Conservation (phyloP, 2,113 vertebrate genomes). For the Bos taurus region ARS-UCD2.0 NC_037333.1:242501-243000, state of each 20-base stretch:
- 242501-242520: background rate
- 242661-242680: background rate
- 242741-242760: background rate
- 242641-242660: background rate
- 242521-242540: background rate
- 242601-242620: background rate
- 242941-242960: background rate
- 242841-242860: background rate
- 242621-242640: background rate
- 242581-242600: background rate
- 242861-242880: background rate
- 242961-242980: background rate
- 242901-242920: background rate
- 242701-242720: background rate
- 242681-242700: background rate
- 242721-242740: background rate
- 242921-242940: background rate
- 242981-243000: background rate
- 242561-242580: background rate
- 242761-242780: background rate
- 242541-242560: background rate
- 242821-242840: background rate
- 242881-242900: background rate
- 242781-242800: background rate
- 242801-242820: background rate